Percentiles rank a stretch among this genome's conserved stretches.
Evolutionary conservation across 2,888 invertebrate species (phyloP).

Genomic region (Rhogogaster chlorosoma): DNA sequence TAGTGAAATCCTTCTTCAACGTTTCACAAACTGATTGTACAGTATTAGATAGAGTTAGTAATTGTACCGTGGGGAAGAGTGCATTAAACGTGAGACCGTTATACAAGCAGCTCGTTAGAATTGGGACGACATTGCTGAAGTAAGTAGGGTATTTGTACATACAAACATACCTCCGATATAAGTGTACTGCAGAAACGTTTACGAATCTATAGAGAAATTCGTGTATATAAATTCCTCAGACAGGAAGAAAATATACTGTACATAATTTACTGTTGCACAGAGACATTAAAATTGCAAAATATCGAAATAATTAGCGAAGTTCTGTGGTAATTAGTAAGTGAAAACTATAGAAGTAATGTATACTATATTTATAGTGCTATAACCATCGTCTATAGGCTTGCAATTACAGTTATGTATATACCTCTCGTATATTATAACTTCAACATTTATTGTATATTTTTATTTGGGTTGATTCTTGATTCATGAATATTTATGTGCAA

Average conservation of each 20-base stretch:
- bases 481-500: background rate
- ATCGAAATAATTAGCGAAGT: constrained; percentile 14
- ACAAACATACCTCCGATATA: too few species aligned
- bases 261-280: background rate
- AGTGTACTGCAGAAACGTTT: background rate
- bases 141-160: background rate
- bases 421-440: background rate
- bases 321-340: constrained; percentile 31
- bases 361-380: background rate
- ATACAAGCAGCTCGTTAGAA: background rate
- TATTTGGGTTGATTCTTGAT: background rate
- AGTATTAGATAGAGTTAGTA: background rate
- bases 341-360: background rate
- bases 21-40: background rate
- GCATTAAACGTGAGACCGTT: constrained; percentile 27
- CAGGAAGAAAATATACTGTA: background rate
- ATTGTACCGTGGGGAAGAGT: background rate
- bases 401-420: background rate
- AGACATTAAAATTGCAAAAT: background rate
- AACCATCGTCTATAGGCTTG: background rate
- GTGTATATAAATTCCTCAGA: background rate
- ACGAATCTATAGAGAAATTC: background rate
- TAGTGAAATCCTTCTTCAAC: background rate
- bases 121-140: background rate
- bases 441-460: background rate